phyloP scores from a whole-genome alignment of 1,140 invertebrate genomes.

The Trachelipus rathkii region DNA sequence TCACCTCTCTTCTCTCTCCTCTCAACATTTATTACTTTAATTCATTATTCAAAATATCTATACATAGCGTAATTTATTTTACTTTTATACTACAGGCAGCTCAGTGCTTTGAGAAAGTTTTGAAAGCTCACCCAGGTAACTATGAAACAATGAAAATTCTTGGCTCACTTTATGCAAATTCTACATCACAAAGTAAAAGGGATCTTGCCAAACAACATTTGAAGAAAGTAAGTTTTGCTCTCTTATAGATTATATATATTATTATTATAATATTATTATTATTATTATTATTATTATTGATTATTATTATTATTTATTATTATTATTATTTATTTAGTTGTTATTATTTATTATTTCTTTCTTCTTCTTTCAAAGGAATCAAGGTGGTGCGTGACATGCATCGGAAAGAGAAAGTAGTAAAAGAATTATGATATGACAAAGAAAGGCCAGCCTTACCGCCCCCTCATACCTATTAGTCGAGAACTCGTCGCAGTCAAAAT shows the following conservation, averaged over 20 bases:
- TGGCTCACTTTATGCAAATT: slow-evolving; percentile 92
- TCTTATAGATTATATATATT: slow-evolving; percentile 34
- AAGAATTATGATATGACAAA: too few relatives aligned
- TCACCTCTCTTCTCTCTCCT: too few relatives aligned
- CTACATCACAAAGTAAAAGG: slow-evolving; percentile 79
- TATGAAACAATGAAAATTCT: slow-evolving; percentile 99
- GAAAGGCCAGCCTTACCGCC: too few relatives aligned
- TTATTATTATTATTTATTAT: background rate
- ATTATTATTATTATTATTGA: slow-evolving; percentile 4
- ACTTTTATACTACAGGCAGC: slow-evolving; percentile 60
- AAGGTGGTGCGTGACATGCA: too few relatives aligned
- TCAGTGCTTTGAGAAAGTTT: slow-evolving; percentile 96
- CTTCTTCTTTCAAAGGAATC: too few relatives aligned
- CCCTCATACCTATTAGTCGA: too few relatives aligned
- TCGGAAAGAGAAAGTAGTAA: too few relatives aligned
- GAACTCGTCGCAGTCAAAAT: too few relatives aligned
- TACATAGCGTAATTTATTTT: background rate
- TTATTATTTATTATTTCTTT: too few relatives aligned
- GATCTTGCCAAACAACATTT: slow-evolving; percentile 87
- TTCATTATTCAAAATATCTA: too few relatives aligned
- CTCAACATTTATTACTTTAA: too few relatives aligned
- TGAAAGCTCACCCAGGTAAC: slow-evolving; percentile 94
- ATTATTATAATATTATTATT: background rate
- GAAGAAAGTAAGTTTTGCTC: slow-evolving; percentile 58
- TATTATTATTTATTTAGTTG: too few relatives aligned